These are phyloP conservation scores for Mobula hypostoma DNA, from an alignment of 2,113 vertebrate genomes.

Conservation along the genomic window DNA sequence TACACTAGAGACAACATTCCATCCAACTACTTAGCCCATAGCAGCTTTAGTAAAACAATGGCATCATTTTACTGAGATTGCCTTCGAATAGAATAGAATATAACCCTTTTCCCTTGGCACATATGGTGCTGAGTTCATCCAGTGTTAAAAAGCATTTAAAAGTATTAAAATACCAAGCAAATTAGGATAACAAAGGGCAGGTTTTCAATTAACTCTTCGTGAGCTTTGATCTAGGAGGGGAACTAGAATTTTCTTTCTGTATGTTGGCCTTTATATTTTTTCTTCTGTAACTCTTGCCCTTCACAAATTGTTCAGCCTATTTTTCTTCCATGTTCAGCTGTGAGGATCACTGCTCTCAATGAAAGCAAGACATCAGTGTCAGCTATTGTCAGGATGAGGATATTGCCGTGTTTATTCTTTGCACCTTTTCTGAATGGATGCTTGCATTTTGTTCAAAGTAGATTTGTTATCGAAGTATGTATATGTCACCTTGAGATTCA, in stretches of 20 bases:
- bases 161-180: constrained; percentile 36
- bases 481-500: too few species aligned
- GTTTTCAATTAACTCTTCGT: constrained; percentile 24
- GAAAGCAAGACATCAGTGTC: too few species aligned
- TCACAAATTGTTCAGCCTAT: background rate
- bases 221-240: background rate
- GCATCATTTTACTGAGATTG: constrained; percentile 35
- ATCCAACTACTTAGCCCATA: constrained; percentile 36
- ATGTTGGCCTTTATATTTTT: background rate
- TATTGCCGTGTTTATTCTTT: background rate
- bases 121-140: constrained; percentile 10
- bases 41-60: constrained; percentile 42
- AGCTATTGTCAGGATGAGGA: too few species aligned
- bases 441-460: background rate
- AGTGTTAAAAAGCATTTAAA: constrained; percentile 22
- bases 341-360: background rate
- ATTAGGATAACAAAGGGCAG: background rate
- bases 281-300: background rate
- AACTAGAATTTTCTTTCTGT: background rate
- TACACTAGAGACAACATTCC: constrained; percentile 38
- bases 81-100: constrained; percentile 23
- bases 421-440: background rate
- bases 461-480: too few species aligned
- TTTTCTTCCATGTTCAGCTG: background rate
- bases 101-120: constrained; percentile 8